These are phyloP conservation scores for Eristalis tenax DNA, from an alignment of 2,888 invertebrate species.

Conservation along the genomic window DNA sequence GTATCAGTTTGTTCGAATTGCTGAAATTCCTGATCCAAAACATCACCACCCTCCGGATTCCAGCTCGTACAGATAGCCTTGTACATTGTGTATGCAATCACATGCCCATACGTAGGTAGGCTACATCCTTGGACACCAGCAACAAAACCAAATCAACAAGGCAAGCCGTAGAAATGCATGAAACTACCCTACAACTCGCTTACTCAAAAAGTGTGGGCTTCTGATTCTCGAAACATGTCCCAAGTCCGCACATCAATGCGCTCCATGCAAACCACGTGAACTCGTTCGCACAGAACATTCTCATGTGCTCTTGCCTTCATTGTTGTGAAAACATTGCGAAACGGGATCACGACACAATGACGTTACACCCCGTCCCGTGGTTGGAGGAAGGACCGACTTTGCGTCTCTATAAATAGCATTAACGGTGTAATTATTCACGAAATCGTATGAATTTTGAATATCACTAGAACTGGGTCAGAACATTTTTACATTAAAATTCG, in stretches of 20 bases:
- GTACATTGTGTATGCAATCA: background rate
- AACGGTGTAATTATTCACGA: constrained; percentile 35
- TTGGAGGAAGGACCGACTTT: background rate
- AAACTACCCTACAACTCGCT: background rate
- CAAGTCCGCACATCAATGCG: background rate
- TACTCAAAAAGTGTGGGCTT: background rate
- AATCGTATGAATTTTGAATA: constrained; percentile 35
- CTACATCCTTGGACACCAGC: too few relatives aligned
- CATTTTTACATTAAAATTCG: background rate
- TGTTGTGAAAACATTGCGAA: background rate
- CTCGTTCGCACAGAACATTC: constrained; percentile 13
- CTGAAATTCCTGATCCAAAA: background rate
- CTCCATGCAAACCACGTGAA: constrained; percentile 29
- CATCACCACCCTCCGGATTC: background rate
- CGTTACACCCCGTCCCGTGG: background rate
- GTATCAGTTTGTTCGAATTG: background rate
- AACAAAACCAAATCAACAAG: background rate
- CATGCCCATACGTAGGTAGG: too few relatives aligned
- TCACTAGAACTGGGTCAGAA: constrained; percentile 38
- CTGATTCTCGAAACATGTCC: background rate
- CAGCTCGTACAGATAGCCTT: background rate
- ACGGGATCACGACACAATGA: background rate
- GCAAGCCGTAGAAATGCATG: background rate
- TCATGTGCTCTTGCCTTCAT: constrained; percentile 10
- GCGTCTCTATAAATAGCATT: constrained; percentile 17